phyloP scores from a whole-genome alignment of 2,113 vertebrate genomes.

The Nibea coibor region DNA sequence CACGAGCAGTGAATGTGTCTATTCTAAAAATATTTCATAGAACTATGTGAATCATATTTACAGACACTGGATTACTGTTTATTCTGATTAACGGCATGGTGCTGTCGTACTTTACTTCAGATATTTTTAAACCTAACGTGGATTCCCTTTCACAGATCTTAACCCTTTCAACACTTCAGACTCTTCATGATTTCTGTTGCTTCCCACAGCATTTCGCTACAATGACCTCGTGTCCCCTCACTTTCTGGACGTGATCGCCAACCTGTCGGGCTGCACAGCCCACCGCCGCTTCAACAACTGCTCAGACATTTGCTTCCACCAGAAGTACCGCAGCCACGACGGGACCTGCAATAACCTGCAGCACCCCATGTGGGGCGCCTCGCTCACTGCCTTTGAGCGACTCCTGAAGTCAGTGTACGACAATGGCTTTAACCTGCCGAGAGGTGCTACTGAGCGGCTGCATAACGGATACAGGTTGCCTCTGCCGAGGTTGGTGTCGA shows the following conservation, averaged over 20 bases:
- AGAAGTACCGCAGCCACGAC: slow-evolving; percentile 95
- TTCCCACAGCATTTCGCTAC: slow-evolving; percentile 92
- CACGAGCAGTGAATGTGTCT: slow-evolving; percentile 4
- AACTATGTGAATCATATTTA: neutral
- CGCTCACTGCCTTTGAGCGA: slow-evolving; percentile 95
- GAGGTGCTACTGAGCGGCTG: slow-evolving; percentile 85
- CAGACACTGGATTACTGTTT: neutral
- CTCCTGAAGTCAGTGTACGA: slow-evolving; percentile 96
- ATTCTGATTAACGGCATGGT: neutral
- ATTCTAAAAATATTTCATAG: neutral
- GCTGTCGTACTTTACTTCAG: neutral
- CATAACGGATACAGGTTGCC: slow-evolving; percentile 90
- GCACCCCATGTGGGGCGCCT: slow-evolving; percentile 98
- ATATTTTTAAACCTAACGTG: neutral
- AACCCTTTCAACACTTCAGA: neutral
- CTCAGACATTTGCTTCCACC: slow-evolving; percentile 98
- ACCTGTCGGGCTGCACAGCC: slow-evolving; percentile 95
- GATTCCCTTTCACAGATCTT: no score
- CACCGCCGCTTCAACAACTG: slow-evolving; percentile 96
- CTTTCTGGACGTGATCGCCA: slow-evolving; percentile 95
- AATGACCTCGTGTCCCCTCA: slow-evolving; percentile 97
- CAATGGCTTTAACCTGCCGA: slow-evolving; percentile 96
- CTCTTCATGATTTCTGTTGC: neutral
- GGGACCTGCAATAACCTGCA: slow-evolving; percentile 99
- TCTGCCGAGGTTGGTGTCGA: slow-evolving; percentile 93